phyloP scores from a whole-genome alignment of 2,113 vertebrate species.

The Brachionichthys hirsutus region DNA sequence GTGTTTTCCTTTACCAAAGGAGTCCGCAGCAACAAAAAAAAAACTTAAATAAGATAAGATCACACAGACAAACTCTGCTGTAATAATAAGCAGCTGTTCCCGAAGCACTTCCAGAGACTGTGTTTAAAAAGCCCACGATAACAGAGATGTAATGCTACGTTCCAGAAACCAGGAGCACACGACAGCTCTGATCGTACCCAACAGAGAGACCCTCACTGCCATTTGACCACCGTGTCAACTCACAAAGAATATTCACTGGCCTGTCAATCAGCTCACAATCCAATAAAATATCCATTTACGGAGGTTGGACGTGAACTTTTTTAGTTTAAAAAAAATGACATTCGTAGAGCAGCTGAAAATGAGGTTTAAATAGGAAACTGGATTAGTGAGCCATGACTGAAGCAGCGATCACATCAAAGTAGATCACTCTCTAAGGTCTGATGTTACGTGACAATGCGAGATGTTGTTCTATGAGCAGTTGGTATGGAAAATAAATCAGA shows the following conservation, averaged over 20 bases:
- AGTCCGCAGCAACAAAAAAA: slow-evolving; percentile 60
- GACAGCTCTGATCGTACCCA: slow-evolving; percentile 9
- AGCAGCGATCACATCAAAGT: slow-evolving; percentile 73
- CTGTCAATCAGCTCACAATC: slow-evolving; percentile 46
- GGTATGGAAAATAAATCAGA: slow-evolving; percentile 56
- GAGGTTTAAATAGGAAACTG: slow-evolving; percentile 64
- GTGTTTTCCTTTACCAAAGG: slow-evolving; percentile 59
- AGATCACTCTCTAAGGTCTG: slow-evolving; percentile 61
- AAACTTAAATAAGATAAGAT: slow-evolving; percentile 75
- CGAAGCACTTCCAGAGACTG: slow-evolving; percentile 69
- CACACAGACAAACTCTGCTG: slow-evolving; percentile 66
- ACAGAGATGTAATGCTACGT: slow-evolving; percentile 53
- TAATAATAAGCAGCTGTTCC: slow-evolving; percentile 78
- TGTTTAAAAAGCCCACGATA: slow-evolving; percentile 68
- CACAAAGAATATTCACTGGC: slow-evolving; percentile 45
- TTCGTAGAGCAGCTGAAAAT: slow-evolving; percentile 56
- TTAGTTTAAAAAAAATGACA: slow-evolving; percentile 56
- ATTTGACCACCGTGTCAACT: slow-evolving; percentile 25
- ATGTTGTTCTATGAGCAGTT: slow-evolving; percentile 72
- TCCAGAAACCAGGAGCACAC: slow-evolving; percentile 49
- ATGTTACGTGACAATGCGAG: slow-evolving; percentile 75
- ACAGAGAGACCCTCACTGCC: slow-evolving; percentile 17
- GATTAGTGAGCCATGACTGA: slow-evolving; percentile 71
- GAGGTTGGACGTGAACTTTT: slow-evolving; percentile 27
- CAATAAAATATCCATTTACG: slow-evolving; percentile 49